These are phyloP conservation scores for Grammomys dolichurus DNA, from an alignment of 2,113 vertebrate genomes.

Conservation along the genomic window DNA sequence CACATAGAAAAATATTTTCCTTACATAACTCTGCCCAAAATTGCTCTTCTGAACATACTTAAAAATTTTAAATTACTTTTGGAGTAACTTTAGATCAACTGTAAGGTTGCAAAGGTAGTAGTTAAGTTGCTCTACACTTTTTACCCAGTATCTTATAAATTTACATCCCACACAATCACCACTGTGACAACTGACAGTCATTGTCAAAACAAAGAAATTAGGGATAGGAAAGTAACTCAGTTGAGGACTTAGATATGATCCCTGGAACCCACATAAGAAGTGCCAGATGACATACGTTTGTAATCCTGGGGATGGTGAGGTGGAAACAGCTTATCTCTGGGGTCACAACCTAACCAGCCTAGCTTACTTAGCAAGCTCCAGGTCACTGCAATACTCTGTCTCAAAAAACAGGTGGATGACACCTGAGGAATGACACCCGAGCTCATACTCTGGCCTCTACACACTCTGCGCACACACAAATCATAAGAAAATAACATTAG, in stretches of 20 bases:
- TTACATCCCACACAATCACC: neutral
- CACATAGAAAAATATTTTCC: neutral
- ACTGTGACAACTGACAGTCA: neutral
- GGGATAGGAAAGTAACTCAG: neutral
- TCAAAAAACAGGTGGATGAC: neutral
- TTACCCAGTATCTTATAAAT: neutral
- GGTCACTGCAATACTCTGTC: neutral
- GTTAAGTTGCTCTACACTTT: neutral
- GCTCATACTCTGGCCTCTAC: neutral
- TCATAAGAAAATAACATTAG: neutral
- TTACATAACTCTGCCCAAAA: neutral
- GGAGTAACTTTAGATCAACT: slow-evolving; percentile 1
- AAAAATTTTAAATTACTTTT: neutral
- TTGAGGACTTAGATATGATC: neutral
- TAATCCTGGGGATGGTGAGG: neutral
- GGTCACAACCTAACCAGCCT: neutral
- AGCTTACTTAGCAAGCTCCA: neutral
- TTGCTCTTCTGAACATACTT: slow-evolving; percentile 38
- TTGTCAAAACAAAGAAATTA: slow-evolving; percentile 28
- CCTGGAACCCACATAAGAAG: neutral
- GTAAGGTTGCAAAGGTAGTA: neutral
- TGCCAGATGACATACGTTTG: neutral
- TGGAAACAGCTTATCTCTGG: neutral
- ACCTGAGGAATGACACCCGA: neutral
- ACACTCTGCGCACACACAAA: neutral